phyloP scores from a whole-genome alignment of 2,113 vertebrate genomes.

The Hippocampus guttulatus region DNA sequence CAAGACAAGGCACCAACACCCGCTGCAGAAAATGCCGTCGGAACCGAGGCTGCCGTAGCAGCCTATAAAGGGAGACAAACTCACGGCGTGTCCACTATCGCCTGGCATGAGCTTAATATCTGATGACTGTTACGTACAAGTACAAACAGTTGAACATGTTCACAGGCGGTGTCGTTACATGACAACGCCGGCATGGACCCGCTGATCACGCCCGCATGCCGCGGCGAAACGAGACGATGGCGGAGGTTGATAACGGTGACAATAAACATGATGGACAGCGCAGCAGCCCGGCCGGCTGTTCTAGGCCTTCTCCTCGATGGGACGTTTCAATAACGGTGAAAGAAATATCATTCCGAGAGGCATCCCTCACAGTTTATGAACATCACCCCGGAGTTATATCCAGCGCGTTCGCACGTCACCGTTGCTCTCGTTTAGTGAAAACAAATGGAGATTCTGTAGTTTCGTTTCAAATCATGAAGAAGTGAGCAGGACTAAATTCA shows the following conservation, averaged over 20 bases:
- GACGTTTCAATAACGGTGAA: background rate
- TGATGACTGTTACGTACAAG: background rate
- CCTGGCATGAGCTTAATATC: background rate
- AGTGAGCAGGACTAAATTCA: too few relatives aligned
- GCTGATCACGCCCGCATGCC: background rate
- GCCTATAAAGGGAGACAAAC: background rate
- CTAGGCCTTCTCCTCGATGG: background rate
- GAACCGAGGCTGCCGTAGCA: background rate
- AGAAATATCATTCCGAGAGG: background rate
- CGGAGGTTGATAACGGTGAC: background rate
- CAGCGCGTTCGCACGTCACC: background rate
- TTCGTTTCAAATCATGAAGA: background rate
- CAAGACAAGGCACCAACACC: background rate
- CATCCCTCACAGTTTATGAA: conserved; percentile 1
- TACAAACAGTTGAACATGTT: background rate
- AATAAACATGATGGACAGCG: background rate
- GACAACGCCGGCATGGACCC: background rate
- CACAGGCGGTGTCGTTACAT: background rate
- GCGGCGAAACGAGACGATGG: background rate
- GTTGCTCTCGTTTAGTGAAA: background rate
- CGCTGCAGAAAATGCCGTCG: background rate
- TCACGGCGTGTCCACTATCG: background rate
- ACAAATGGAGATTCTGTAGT: background rate
- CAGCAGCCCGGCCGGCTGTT: background rate
- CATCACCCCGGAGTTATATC: background rate